phyloP scores from a whole-genome alignment of 1,140 invertebrate species.

The Leptinotarsa lineolata region DNA sequence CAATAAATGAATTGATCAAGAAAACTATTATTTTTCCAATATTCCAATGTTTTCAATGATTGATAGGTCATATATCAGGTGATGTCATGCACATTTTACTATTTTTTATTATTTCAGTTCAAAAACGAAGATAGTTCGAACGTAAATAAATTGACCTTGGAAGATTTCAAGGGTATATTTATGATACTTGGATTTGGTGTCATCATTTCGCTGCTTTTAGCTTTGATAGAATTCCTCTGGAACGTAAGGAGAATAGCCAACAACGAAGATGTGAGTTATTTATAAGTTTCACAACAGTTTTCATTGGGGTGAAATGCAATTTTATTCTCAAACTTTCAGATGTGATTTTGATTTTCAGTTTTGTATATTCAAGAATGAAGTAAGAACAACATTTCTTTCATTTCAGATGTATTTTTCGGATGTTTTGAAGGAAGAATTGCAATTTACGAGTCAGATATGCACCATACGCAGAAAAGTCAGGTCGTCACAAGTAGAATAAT shows the following conservation, averaged over 20 bases:
- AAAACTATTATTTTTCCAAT: too few species aligned
- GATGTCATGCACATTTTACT: too few species aligned
- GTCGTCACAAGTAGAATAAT: not conserved
- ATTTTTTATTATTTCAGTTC: not conserved
- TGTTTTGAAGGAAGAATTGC: constrained; percentile 67
- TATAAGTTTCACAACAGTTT: not conserved
- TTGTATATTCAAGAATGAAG: too few species aligned
- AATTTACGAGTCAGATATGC: constrained; percentile 68
- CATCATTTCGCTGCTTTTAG: constrained; percentile 66
- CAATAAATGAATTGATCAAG: too few species aligned
- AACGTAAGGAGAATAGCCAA: constrained; percentile 74
- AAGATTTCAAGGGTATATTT: constrained; percentile 90
- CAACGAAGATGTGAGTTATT: not conserved
- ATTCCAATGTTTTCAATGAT: too few species aligned
- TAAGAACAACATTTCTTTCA: constrained; percentile 26
- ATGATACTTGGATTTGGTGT: constrained; percentile 78
- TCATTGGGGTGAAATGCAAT: too few species aligned
- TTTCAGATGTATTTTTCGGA: constrained; percentile 65
- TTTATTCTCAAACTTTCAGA: too few species aligned
- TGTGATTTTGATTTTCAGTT: too few species aligned
- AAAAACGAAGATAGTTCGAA: not conserved
- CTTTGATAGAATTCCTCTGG: constrained; percentile 79
- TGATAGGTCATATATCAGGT: too few species aligned
- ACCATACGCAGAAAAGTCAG: constrained; percentile 51
- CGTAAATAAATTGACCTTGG: constrained; percentile 67